Evolutionary conservation across 2,888 invertebrate species (phyloP), one percentile per base, ranked within the genome.

Genomic region (Tromatobia lineatoria): DNA sequence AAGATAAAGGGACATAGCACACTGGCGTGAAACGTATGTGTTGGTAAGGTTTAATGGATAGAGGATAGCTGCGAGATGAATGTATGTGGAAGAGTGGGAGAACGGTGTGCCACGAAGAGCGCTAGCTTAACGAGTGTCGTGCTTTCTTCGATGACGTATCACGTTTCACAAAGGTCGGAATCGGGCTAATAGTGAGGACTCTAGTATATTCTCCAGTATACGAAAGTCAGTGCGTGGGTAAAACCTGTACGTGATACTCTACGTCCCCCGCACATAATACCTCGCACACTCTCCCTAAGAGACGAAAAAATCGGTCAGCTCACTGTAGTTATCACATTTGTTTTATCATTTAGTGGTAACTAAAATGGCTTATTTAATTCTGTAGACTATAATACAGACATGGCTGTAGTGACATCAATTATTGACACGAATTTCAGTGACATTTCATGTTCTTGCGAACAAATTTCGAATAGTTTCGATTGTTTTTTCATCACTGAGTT

Each of bases 131-230:
- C 81, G 77, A 71, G 54, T 52, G 66, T 50, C 52, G 66, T 18
- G 38, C 38, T 38, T 25, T 38, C 13, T 54, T 45, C 57, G 29
- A 82, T 82, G 70, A 75, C 70, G 70, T 79, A 74, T 64, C 81
- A 73, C 77, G 73, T 74, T 73, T 59, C 78, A 38, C 61, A 80
- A 75, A 80, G 79, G 79, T 79, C 71, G 75, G 76, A 70, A 80
- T 52, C 69, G 82, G 66, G 45, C 45, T 73, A 73, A 66, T 73
- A 66, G 73, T 54, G 47, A 74, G 34, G 18, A 34, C 18, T 47
- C 47, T 15, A 2, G 29, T 25, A 25, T 6, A 34, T 11, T 25
- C 73, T 47, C 29, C 47, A 45, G 29, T 57, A 29, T 47, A 47
- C 42, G 73, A 59, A 42, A 13, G 61, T 45, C 57, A 20, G 47